These are phyloP conservation scores for Aromia moschata DNA, from an alignment of 2,888 invertebrate species.

Conservation along the genomic window DNA sequence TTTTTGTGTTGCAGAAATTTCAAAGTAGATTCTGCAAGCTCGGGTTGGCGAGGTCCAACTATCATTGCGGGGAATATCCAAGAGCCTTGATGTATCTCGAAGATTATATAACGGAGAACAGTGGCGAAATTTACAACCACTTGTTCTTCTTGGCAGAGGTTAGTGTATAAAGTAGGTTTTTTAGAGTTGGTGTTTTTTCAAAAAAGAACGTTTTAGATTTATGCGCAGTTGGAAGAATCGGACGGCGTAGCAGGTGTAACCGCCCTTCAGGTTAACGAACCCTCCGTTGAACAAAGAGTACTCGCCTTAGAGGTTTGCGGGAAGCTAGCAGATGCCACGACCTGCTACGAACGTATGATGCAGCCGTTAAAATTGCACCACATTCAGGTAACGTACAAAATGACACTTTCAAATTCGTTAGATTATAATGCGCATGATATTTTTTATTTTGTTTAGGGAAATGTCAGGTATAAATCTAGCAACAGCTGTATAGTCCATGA, in stretches of 20 bases:
- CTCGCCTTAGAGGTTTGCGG: conserved; percentile 87
- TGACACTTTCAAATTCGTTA: too few species aligned
- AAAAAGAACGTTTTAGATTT: conserved; percentile 68
- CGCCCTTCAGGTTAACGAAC: conserved; percentile 78
- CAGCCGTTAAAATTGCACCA: conserved; percentile 63
- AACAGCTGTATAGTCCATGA: too few species aligned
- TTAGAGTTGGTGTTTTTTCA: neutral
- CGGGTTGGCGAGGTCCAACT: conserved; percentile 77
- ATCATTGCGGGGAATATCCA: conserved; percentile 78
- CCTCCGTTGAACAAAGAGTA: conserved; percentile 84
- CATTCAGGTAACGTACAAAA: conserved; percentile 54
- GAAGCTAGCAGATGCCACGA: conserved; percentile 82
- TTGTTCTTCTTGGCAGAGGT: conserved; percentile 71
- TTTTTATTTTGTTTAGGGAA: too few species aligned
- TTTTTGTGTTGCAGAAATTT: conserved; percentile 30
- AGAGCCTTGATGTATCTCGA: conserved; percentile 81
- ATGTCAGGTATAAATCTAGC: too few species aligned
- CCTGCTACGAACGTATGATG: conserved; percentile 86
- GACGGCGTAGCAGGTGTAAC: conserved; percentile 88
- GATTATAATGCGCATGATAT: too few species aligned
- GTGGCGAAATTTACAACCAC: conserved; percentile 67
- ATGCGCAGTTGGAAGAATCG: conserved; percentile 87
- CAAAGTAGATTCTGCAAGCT: conserved; percentile 67
- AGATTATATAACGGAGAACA: conserved; percentile 72
- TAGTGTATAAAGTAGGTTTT: conserved; percentile 11